Conservation (phyloP, 1,140 invertebrate genomes). For the Eubasilissa regina region DNA sequence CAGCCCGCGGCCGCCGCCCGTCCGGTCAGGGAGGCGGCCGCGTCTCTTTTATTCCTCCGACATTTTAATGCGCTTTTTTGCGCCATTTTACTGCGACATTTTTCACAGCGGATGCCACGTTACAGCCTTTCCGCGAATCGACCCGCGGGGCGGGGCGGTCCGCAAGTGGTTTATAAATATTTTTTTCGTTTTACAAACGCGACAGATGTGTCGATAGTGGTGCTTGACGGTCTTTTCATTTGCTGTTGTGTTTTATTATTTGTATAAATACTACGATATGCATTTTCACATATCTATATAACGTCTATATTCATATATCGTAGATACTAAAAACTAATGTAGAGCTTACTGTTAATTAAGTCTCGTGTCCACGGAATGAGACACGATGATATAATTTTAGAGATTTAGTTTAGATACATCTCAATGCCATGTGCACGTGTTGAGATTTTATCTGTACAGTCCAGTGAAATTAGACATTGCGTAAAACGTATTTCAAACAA, state of each 20-base stretch:
- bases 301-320: no score
- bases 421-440: no score
- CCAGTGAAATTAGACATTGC: no score
- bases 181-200: background rate
- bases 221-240: background rate
- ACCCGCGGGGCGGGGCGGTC: constrained; percentile 5
- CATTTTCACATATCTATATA: no score
- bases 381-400: no score
- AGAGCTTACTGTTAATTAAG: no score
- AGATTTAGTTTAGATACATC: no score
- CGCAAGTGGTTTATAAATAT: background rate
- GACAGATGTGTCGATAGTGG: background rate
- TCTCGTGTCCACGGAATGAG: no score
- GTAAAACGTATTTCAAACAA: no score
- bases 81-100: background rate
- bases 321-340: no score
- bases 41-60: background rate
- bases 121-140: constrained; percentile 21
- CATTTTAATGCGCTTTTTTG: background rate
- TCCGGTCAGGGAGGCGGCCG: background rate
- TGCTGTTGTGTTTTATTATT: background rate
- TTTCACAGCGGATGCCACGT: constrained; percentile 23
- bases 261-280: no score
- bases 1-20: constrained; percentile 12
- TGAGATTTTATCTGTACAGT: no score